Evolutionary conservation across 1,140 invertebrate species (phyloP).

Genomic region (Zaprionus tsacasi): DNA sequence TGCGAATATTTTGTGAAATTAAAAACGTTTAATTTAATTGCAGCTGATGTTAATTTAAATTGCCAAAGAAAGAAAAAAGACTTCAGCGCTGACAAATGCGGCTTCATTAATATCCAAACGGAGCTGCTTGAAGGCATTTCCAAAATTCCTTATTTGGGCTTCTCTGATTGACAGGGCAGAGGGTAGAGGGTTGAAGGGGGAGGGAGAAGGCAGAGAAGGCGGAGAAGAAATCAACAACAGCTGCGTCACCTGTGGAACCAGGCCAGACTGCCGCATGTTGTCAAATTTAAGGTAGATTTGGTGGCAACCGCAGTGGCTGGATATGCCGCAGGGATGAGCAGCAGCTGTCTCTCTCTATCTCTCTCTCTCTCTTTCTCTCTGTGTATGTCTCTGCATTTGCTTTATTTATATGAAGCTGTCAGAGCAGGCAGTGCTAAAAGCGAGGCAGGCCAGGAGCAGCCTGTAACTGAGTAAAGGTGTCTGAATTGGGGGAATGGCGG

Average conservation of each 20-base stretch:
- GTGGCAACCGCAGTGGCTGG: slow-evolving; percentile 63
- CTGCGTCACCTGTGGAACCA: slow-evolving; percentile 63
- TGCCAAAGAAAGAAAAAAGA: slow-evolving; percentile 42
- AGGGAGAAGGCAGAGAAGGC: background rate
- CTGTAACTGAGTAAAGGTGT: background rate
- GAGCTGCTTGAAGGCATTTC: slow-evolving; percentile 47
- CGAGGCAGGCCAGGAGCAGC: background rate
- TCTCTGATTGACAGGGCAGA: slow-evolving; percentile 63
- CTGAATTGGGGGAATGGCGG: background rate
- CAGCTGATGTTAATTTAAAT: slow-evolving; percentile 76
- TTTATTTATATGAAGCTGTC: slow-evolving; percentile 81
- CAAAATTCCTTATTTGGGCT: slow-evolving; percentile 60
- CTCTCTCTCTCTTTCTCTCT: background rate
- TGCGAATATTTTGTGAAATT: slow-evolving; percentile 70
- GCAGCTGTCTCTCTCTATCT: slow-evolving; percentile 4
- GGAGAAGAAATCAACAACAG: slow-evolving; percentile 55
- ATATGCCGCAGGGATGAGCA: slow-evolving; percentile 28
- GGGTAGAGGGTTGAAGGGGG: background rate
- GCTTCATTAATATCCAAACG: slow-evolving; percentile 61
- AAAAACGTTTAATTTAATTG: slow-evolving; percentile 80
- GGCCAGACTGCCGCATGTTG: slow-evolving; percentile 58
- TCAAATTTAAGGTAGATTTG: slow-evolving; percentile 80
- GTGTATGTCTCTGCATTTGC: slow-evolving; percentile 58
- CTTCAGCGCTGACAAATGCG: slow-evolving; percentile 68
- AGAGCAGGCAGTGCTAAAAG: slow-evolving; percentile 32